phyloP scores from a whole-genome alignment of 1,140 invertebrate genomes.

The Myzus persicae region DNA sequence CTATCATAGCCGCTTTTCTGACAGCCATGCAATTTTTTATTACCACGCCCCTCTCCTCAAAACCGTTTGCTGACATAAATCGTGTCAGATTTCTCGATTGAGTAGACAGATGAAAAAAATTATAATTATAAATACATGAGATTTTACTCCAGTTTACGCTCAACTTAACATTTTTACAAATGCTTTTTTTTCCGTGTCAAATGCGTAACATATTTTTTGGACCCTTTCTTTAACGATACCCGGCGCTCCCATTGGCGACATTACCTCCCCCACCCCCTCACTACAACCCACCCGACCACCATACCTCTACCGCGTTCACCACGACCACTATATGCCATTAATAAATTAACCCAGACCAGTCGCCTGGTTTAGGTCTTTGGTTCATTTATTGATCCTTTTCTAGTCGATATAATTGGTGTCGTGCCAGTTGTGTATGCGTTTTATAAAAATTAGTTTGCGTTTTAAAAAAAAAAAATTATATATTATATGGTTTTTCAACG shows the following conservation, averaged over 20 bases:
- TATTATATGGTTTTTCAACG: background rate
- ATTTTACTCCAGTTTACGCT: background rate
- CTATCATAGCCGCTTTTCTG: background rate
- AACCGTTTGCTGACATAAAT: background rate
- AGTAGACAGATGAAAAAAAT: background rate
- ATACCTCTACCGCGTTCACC: background rate
- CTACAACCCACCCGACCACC: background rate
- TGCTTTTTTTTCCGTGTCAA: background rate
- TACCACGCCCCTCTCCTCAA: background rate
- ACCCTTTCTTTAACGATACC: background rate
- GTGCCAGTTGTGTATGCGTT: conserved; percentile 20
- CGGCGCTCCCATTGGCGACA: conserved; percentile 1
- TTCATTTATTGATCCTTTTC: conserved; percentile 51
- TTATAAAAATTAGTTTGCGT: background rate
- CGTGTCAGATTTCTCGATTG: background rate
- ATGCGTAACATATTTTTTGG: background rate
- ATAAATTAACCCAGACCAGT: conserved; percentile 40
- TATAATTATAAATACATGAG: background rate
- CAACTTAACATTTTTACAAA: conserved; percentile 19
- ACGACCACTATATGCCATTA: background rate
- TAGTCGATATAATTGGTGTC: conserved; percentile 46
- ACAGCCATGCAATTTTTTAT: conserved; percentile 35
- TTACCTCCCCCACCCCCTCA: background rate
- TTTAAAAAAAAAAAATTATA: background rate
- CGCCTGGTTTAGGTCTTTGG: background rate